Conservation (phyloP, 1,140 invertebrate species). For the Drosophila pseudoobscura region DNA sequence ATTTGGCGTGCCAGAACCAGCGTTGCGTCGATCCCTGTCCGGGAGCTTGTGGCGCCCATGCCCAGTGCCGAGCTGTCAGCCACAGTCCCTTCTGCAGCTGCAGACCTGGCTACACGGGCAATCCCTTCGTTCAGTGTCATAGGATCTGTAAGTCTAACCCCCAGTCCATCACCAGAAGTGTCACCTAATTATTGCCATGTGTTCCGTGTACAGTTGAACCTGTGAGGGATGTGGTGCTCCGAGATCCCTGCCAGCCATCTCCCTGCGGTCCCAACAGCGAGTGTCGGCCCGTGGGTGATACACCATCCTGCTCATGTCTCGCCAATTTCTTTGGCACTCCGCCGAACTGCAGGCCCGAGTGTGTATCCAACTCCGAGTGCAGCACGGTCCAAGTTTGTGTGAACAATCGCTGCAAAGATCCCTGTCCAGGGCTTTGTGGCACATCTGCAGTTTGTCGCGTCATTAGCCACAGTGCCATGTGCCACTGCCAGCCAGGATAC, state of each 20-base stretch:
- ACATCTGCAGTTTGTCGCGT: constrained; percentile 88
- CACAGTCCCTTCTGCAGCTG: constrained; percentile 88
- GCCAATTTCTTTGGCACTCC: constrained; percentile 87
- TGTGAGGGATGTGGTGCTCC: constrained; percentile 56
- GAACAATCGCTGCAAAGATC: constrained; percentile 88
- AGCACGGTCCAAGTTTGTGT: constrained; percentile 85
- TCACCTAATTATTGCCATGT: not conserved
- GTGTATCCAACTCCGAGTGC: constrained; percentile 88
- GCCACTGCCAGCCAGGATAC: constrained; percentile 87
- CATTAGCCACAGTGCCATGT: constrained; percentile 89
- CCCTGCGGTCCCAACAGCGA: constrained; percentile 91
- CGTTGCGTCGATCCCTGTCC: constrained; percentile 88
- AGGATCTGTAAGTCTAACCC: constrained; percentile 86
- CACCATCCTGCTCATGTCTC: constrained; percentile 86
- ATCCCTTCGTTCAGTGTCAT: constrained; percentile 86
- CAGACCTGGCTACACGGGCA: constrained; percentile 85
- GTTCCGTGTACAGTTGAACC: constrained; percentile 65
- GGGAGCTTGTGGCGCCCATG: constrained; percentile 88
- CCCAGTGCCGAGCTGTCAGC: constrained; percentile 86
- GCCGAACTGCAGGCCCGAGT: constrained; percentile 88
- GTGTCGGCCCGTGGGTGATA: constrained; percentile 86
- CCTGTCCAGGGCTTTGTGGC: constrained; percentile 91
- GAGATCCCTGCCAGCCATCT: constrained; percentile 88
- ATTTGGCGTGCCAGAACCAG: constrained; percentile 88
- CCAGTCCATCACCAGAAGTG: not conserved